Evolutionary conservation across 2,113 vertebrate genomes (phyloP), one percentile per base, ranked within the genome.

Genomic region (Meleagris gallopavo): DNA sequence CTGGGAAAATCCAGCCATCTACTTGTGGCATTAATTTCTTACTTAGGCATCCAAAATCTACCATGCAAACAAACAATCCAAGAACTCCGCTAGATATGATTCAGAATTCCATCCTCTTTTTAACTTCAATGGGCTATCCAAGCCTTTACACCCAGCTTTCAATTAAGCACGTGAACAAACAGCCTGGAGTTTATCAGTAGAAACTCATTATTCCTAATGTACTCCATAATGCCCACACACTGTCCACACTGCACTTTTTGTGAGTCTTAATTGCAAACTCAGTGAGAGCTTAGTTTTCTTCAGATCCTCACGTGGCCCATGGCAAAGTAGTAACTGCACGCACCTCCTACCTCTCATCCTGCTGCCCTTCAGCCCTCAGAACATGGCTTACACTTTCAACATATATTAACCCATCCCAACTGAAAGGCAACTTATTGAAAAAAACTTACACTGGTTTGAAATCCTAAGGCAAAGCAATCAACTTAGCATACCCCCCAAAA

Each of bases 181-280:
- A 18, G 57, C 10, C 1, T 17, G 24, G 60, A 69, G n/a, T 10
- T 29, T 4, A 15, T 8, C 10, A 36, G 30, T 20, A 40, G 29
- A 34, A 74, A 14, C 46, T 46, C 7, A 0, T 38, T 38, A 29
- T 13, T 82, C 18, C 60, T 46, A 32, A n/a, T 9, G 32, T 5
- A 27, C 27, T 38, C 41, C 14, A 5, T 4, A 55, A 32, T 3
- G 7, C 9, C 38, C 58, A 6, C 5, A n/a, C 4, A 17, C 27
- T 1, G 0, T 5, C 30, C 15, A 8, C 14, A 6, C 4, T 8
- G 19, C 32, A 4, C 6, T 54, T 46, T 46, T n/a, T 12, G 5
- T 8, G 9, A 5, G 2, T 24, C 52, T 38, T 3, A 7, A 11
- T 8, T 40, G 60, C 48, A 34, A 21, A 19, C 45, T 77, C 24